Conservation (phyloP, 2,113 vertebrate genomes). For the Zapornia atra region DNA sequence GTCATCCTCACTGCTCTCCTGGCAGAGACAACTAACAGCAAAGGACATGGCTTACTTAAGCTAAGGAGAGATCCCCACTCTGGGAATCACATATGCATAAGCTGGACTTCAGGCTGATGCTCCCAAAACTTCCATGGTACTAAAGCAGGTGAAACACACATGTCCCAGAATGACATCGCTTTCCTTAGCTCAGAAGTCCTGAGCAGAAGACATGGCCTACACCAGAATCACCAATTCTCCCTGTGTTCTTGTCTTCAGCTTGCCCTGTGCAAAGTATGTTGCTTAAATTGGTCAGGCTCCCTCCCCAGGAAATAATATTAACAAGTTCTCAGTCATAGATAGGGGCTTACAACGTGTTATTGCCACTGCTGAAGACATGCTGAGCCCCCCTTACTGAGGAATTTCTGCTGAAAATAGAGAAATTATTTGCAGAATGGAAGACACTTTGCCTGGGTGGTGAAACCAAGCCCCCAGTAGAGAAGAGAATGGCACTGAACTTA, state of each 20-base stretch:
- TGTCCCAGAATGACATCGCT: neutral
- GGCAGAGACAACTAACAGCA: neutral
- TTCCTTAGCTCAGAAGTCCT: neutral
- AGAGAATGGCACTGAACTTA: neutral
- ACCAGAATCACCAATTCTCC: fast-evolving
- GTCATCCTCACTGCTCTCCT: neutral
- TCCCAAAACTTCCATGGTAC: neutral
- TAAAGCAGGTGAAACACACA: neutral
- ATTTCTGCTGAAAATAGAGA: neutral
- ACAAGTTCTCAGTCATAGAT: neutral
- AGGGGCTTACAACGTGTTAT: neutral
- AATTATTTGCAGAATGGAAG: neutral
- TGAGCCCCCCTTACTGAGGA: neutral
- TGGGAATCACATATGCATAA: neutral
- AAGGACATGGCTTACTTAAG: neutral
- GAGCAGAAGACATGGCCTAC: neutral
- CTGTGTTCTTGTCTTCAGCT: neutral
- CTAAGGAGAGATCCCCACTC: neutral
- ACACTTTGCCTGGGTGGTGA: neutral
- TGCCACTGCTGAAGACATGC: neutral
- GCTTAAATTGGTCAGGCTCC: neutral
- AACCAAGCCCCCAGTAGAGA: neutral
- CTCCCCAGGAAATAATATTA: neutral
- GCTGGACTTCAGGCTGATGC: neutral
- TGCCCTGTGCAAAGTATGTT: neutral